Conservation (phyloP, 1,140 invertebrate species). For the Drosophila pruinosa region DNA sequence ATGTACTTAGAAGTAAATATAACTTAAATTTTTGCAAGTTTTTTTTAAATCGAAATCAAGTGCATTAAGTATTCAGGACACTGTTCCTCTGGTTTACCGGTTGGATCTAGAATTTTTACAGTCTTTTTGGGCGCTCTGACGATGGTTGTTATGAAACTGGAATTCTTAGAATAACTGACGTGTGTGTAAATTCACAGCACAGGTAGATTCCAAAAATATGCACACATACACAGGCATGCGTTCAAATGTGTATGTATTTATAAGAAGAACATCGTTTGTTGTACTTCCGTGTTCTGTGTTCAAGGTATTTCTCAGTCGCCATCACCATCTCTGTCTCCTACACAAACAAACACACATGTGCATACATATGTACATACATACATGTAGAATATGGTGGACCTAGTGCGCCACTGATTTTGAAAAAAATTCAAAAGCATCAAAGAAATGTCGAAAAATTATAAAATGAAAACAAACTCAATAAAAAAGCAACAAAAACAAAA, state of each 20-base stretch:
- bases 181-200: conserved; percentile 6
- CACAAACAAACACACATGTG: conserved; percentile 7
- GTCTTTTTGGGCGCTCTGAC: neutral
- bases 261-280: conserved; percentile 26
- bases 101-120: neutral
- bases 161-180: conserved; percentile 29
- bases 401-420: conserved; percentile 31
- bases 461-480: conserved; percentile 34
- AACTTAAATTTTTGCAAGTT: too few species aligned
- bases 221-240: neutral
- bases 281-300: conserved; percentile 46
- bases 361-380: neutral
- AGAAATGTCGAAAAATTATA: conserved; percentile 39
- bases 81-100: neutral
- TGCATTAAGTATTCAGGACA: neutral
- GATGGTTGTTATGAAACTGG: conserved; percentile 6
- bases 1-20: too few species aligned
- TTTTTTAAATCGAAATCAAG: too few species aligned
- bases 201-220: conserved; percentile 23
- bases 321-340: conserved; percentile 23
- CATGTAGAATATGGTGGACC: conserved; percentile 12
- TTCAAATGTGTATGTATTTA: neutral
- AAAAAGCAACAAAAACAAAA: conserved; percentile 48
- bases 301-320: conserved; percentile 46
- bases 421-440: conserved; percentile 19